phyloP scores from a whole-genome alignment of 2,888 invertebrate genomes.

The Pristionchus maxplancki region DNA sequence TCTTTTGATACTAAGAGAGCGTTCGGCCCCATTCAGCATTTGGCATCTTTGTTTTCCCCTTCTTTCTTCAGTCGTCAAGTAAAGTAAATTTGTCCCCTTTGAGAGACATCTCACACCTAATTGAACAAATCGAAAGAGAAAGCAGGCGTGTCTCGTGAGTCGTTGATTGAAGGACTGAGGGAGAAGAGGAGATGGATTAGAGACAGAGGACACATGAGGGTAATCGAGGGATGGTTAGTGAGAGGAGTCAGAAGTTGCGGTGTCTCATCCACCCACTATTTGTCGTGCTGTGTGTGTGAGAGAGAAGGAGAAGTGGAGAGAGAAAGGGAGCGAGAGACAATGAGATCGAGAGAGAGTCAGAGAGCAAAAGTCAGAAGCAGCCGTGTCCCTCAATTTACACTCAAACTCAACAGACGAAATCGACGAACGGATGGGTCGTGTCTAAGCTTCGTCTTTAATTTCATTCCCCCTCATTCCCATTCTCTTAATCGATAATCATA shows the following conservation, averaged over 20 bases:
- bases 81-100: neutral
- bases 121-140: constrained; percentile 35
- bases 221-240: constrained; percentile 22
- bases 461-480: neutral
- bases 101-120: constrained; percentile 36
- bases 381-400: constrained; percentile 50
- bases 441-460: neutral
- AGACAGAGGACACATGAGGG: constrained; percentile 21
- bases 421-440: constrained; percentile 41
- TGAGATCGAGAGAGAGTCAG: constrained; percentile 28
- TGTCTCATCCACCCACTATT: constrained; percentile 45
- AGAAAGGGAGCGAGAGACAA: constrained; percentile 18
- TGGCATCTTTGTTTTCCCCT: neutral
- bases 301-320: constrained; percentile 9
- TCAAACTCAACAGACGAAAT: constrained; percentile 43
- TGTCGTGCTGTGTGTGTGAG: constrained; percentile 31
- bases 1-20: neutral
- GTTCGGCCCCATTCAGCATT: constrained; percentile 17
- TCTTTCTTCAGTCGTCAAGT: neutral
- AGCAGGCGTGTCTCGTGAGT: constrained; percentile 15
- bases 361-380: constrained; percentile 44
- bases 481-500: constrained; percentile 41
- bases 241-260: constrained; percentile 19
- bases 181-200: constrained; percentile 36
- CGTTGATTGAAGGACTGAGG: constrained; percentile 19